phyloP scores from a whole-genome alignment of 1,140 invertebrate genomes.

The Drosophila kepulauana region DNA sequence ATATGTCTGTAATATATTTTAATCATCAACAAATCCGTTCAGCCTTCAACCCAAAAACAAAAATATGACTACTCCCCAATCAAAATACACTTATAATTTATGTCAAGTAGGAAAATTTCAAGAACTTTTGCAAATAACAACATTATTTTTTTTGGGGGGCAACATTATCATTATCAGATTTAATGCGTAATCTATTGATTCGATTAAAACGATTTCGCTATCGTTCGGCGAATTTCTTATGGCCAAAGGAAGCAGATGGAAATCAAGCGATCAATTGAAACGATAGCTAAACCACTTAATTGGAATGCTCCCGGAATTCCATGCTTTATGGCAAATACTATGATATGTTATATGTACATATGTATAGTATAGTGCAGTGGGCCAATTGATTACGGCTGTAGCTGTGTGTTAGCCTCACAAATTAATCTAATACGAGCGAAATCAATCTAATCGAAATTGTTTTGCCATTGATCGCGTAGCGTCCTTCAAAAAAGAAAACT shows the following conservation, averaged over 20 bases:
- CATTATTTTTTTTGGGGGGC: background rate
- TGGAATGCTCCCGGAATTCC: conserved; percentile 18
- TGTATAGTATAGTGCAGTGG: background rate
- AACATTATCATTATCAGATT: conserved; percentile 1
- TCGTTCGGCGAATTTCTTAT: background rate
- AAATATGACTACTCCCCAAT: no score
- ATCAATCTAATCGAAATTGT: conserved; percentile 63
- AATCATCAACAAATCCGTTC: no score
- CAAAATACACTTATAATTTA: no score
- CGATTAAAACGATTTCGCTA: conserved; percentile 1
- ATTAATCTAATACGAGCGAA: conserved; percentile 60
- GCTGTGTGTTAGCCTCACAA: background rate
- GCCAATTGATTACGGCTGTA: conserved; percentile 8
- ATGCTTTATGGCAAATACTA: background rate
- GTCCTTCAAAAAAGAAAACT: conserved; percentile 38
- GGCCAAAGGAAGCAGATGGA: conserved; percentile 15
- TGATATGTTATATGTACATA: background rate
- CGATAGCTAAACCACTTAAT: conserved; percentile 4
- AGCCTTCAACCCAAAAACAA: no score
- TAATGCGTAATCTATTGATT: background rate
- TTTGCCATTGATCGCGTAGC: conserved; percentile 17
- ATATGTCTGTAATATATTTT: no score
- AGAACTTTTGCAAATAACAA: background rate
- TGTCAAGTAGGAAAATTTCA: background rate
- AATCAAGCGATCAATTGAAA: conserved; percentile 11